phyloP scores from a whole-genome alignment of 2,888 invertebrate genomes.

The Tenthredo amoena region DNA sequence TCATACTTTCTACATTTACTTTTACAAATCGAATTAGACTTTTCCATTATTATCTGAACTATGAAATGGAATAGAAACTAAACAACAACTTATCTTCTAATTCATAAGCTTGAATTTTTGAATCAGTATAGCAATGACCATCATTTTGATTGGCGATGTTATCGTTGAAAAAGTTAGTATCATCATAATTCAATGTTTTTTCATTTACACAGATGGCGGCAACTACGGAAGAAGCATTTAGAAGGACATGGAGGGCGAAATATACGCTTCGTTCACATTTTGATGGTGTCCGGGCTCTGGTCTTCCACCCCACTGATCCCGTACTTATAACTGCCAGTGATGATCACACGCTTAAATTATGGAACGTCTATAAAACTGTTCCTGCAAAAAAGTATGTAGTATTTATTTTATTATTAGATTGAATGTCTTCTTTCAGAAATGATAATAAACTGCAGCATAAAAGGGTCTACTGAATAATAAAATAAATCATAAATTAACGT shows the following conservation, averaged over 20 bases:
- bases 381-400: conserved; percentile 92
- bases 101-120: background rate
- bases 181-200: background rate
- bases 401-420: background rate
- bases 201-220: conserved; percentile 78
- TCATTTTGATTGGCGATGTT: background rate
- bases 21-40: background rate
- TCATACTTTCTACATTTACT: conserved; percentile 2
- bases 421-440: background rate
- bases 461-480: background rate
- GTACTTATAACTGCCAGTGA: conserved; percentile 99
- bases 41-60: background rate
- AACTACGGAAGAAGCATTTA: conserved; percentile 92
- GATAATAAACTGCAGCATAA: background rate
- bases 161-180: background rate
- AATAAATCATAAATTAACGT: background rate
- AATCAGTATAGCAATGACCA: background rate
- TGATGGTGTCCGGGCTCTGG: conserved; percentile 94
- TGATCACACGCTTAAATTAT: conserved; percentile 98
- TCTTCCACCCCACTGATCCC: conserved; percentile 97
- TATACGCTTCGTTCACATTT: conserved; percentile 97
- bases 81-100: background rate
- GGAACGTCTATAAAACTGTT: conserved; percentile 99
- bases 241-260: conserved; percentile 98
- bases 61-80: background rate